Base-by-base conservation (phyloP, 2,113 vertebrate species). In the Oplegnathus fasciatus region DNA sequence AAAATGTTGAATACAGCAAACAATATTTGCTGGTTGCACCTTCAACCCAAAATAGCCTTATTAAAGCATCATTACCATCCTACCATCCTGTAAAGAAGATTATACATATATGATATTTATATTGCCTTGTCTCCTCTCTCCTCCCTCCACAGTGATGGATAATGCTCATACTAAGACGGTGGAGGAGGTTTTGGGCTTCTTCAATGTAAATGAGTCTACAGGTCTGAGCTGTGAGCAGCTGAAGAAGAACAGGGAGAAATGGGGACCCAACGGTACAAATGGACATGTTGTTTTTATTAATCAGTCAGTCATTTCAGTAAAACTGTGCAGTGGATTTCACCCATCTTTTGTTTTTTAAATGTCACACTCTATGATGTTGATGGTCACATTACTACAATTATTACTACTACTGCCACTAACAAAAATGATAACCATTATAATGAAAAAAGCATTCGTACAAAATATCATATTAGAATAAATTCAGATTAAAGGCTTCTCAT, bases 161-260 rank as follows among this genome's bases (percentile, higher is more conserved):
- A 96, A 96, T 89, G 95, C 94, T 86, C 96, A 96, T 78, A 96
- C 95, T 3, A 96, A 96, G 90, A 96, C 96, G 26, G 96, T 96
- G 89, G 96, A 96, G 93, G 96, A 96, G 91, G 95, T 94, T 87
- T 32, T 96, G 87, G 92, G 91, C 48, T 93, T 89, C 88, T 96
- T 96, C 67, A 52, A 75, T 20, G 95, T 96, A 15, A 96, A 96
- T 37, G 96, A 96, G 87, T 94, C 95, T 1, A 96, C 96, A 28
- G 96, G 96, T 48, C 86, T 96, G 84, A 96, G 96, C 93, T 94
- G 91, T 74, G 96, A 96, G 75, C 96, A 96, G 88, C 91, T 96
- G 88, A 95, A 94, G 92, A 96, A 95, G 86, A 95, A 92, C 86
- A 86, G 93, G 26, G 96, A 96, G 75, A 70, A 70, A 92, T 96